Evolutionary conservation across 2,113 vertebrate genomes (phyloP), one percentile per base, ranked within the genome.

Genomic region (Eurypyga helias): DNA sequence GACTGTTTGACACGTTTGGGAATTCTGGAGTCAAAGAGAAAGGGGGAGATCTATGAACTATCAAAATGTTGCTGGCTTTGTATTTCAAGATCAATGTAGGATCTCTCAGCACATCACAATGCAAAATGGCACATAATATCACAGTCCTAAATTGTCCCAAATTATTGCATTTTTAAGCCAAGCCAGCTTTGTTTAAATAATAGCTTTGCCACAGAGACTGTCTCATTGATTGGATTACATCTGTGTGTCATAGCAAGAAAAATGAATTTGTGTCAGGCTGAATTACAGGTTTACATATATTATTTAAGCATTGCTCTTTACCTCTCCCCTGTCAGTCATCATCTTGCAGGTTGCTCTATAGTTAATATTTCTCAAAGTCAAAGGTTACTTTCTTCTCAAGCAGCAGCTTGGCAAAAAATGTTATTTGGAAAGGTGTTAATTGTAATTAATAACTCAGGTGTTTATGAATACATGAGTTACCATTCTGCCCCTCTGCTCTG

Each of bases 181-280:
- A 95, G 90, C 20, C 58, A 54, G 46, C 82, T 97, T 97, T 96
- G 87, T 97, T 87, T 96, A 72, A 96, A 79, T 96, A 97, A 94
- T 96, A 90, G 77, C 86, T 96, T 95, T 90, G 86, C 83, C 76
- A 45, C 46, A 6, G 95, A 83, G 76, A 82, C 92, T 72, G n/a
- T 89, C 89, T 93, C 89, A 92, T 91, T 96, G 94, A 96, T 97
- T 97, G 95, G 95, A 80, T 96, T 97, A 89, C 91, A 71, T 93
- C 77, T 26, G 57, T 64, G 83, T 90, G 90, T 81, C 94, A 78
- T 51, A 83, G 90, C 23, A 78, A 80, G 92, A 95, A 77, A 97
- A 97, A 96, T 77, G 97, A 96, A 91, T 92, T 93, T 70, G 51
- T 89, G 77, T 97, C 97, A 89, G 82, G 83, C 95, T 96, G 93